Evolutionary conservation across 2,888 invertebrate species (phyloP).

Genomic region (Orchesella flavescens): DNA sequence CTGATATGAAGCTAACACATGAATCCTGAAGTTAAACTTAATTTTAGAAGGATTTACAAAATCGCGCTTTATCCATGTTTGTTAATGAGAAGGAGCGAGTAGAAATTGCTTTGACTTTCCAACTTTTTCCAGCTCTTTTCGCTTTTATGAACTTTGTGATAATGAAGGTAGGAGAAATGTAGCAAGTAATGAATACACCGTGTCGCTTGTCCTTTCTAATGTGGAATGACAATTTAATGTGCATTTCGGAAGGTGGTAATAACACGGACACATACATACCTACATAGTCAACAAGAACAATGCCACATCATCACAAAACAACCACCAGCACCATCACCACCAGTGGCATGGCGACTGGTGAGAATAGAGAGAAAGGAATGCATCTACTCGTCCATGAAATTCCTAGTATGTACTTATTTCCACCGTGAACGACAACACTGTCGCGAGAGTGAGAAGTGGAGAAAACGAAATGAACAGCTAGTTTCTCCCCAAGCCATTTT

Average conservation of each 20-base stretch:
- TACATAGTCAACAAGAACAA: background rate
- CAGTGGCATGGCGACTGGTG: background rate
- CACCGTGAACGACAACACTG: constrained; percentile 15
- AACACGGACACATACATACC: background rate
- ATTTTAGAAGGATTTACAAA: too few species aligned
- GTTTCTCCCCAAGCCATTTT: background rate
- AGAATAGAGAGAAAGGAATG: background rate
- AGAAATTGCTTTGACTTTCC: too few species aligned
- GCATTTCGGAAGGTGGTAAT: constrained; percentile 15
- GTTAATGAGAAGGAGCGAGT: too few species aligned
- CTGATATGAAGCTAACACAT: too few species aligned
- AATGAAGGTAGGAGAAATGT: too few species aligned
- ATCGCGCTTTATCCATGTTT: too few species aligned
- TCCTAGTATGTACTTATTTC: too few species aligned
- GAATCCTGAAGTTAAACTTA: too few species aligned
- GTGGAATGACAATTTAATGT: constrained; percentile 24
- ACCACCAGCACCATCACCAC: background rate
- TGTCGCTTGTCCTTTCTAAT: background rate
- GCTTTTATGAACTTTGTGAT: too few species aligned
- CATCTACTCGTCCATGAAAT: constrained; percentile 38
- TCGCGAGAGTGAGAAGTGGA: background rate
- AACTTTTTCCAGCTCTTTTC: too few species aligned
- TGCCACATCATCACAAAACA: background rate
- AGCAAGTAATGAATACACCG: background rate
- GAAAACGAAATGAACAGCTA: constrained; percentile 24